phyloP scores from a whole-genome alignment of 2,113 vertebrate species.

The Promerops cafer region DNA sequence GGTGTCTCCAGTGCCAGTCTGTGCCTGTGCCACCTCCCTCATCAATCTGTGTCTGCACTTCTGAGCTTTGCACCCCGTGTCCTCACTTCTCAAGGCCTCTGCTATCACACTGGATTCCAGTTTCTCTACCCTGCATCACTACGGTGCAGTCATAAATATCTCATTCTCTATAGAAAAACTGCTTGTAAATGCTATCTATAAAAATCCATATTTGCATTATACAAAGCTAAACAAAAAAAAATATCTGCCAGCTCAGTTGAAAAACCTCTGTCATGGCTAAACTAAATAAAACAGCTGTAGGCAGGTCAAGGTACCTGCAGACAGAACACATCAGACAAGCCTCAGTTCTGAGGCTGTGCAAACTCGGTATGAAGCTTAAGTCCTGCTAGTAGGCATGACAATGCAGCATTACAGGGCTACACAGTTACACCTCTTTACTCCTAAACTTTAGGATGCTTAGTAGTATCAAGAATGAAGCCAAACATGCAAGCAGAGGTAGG shows the following conservation, averaged over 20 bases:
- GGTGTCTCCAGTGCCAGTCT: background rate
- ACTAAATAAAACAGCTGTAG: background rate
- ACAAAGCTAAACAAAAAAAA: background rate
- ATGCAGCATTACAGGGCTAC: background rate
- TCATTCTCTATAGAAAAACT: background rate
- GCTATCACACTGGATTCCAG: background rate
- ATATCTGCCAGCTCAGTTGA: background rate
- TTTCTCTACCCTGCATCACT: background rate
- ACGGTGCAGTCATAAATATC: background rate
- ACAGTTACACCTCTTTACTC: accelerated
- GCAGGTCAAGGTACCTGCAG: background rate
- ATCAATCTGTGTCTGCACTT: background rate
- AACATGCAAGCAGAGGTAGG: background rate
- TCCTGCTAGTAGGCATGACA: background rate
- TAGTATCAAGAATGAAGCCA: background rate
- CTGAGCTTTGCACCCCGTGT: background rate
- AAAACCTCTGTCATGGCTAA: background rate
- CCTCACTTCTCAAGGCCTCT: background rate
- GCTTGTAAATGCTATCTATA: background rate
- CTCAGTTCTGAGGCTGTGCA: background rate
- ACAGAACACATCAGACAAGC: background rate
- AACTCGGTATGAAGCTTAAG: background rate
- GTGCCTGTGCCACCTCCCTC: background rate
- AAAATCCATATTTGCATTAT: background rate
- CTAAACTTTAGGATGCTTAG: background rate